Base-by-base conservation (phyloP, 2,797 vertebrate species). In the Erithacus rubecula region DNA sequence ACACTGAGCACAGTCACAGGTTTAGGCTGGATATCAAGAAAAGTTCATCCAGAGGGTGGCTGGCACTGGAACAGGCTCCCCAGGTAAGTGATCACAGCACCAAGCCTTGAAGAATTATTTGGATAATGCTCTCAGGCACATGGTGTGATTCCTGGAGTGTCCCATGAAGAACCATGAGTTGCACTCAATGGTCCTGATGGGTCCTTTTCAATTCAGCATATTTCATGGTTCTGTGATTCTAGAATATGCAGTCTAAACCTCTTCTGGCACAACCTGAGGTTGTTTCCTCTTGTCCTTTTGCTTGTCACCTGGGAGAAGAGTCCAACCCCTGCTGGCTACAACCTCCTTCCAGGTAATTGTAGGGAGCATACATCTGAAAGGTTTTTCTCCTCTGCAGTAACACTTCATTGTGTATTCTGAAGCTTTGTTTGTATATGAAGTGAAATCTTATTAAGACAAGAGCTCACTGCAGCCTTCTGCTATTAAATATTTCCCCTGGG, bases 401-500 rank as follows among this genome's bases (percentile, higher is more conserved):
- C 2, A 26, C 9, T 32, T 87, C 87, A 89, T 70, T 76, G 29
- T 67, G 53, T 43, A 91, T 88, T 93, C 67, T 63, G 51, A 27
- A 83, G 55, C 59, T 90, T 89, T 94, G 75, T 94, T 89, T 88
- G 71, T 47, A 72, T 29, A 82, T 36, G n/a, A 88, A 87, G 39
- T 52, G 53, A 86, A 94, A 91, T 53, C 49, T 79, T 76, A 90
- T 59, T 77, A 87, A 91, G 34, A 74, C 46, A 79, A 84, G 58
- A 88, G 68, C 80, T 82, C 75, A 69, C 43, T 90, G 37, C n/a
- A 64, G 43, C 60, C 56, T 78, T 77, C 77, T 87, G 87, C 63
- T 95, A 88, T 94, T 80, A 89, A 89, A 47, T 68, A 68, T 58
- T 92, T 89, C 94, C 83, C 88, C 52, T 37, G 77, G 58, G 90